A percentile compares a stretch with the other conserved stretches of the same genome.
Conservation (phyloP, 1,140 invertebrate species). For the Drosophila neocordata region DNA sequence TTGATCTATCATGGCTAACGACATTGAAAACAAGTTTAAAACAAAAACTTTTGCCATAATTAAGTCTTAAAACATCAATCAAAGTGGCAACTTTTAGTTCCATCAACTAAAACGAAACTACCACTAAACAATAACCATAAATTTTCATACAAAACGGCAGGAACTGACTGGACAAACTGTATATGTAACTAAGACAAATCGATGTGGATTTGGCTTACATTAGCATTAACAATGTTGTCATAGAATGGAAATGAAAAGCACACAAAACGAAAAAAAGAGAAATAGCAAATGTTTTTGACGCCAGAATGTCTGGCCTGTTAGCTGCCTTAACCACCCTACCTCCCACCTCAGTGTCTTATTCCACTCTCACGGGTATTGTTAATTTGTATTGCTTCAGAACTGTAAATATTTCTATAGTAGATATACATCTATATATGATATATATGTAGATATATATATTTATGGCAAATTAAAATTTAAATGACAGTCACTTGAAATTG, state of each 20-base stretch:
- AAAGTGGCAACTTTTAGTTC: not conserved
- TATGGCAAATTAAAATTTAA: conserved; percentile 65
- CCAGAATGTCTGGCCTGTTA: conserved; percentile 46
- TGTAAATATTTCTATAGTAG: not conserved
- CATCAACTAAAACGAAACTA: conserved; percentile 53
- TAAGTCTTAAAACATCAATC: conserved; percentile 4
- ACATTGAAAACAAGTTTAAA: not conserved
- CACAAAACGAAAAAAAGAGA: conserved; percentile 2
- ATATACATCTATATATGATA: conserved; percentile 5
- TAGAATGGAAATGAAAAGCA: conserved; percentile 19
- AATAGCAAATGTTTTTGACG: conserved; percentile 43
- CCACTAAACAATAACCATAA: conserved; percentile 44
- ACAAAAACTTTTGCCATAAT: conserved; percentile 1
- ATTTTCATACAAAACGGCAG: conserved; percentile 31
- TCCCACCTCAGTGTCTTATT: not conserved
- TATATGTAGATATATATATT: conserved; percentile 37
- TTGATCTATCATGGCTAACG: too few species aligned
- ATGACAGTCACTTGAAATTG: conserved; percentile 67
- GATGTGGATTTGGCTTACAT: conserved; percentile 61
- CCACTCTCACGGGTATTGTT: not conserved
- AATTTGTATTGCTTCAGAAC: conserved; percentile 1
- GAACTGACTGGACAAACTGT: conserved; percentile 15
- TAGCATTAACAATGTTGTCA: conserved; percentile 39
- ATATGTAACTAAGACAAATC: conserved; percentile 40
- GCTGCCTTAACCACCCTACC: conserved; percentile 11